These are phyloP conservation scores for Campylorhamphus procurvoides DNA, from an alignment of 2,113 vertebrate genomes.

Conservation along the genomic window DNA sequence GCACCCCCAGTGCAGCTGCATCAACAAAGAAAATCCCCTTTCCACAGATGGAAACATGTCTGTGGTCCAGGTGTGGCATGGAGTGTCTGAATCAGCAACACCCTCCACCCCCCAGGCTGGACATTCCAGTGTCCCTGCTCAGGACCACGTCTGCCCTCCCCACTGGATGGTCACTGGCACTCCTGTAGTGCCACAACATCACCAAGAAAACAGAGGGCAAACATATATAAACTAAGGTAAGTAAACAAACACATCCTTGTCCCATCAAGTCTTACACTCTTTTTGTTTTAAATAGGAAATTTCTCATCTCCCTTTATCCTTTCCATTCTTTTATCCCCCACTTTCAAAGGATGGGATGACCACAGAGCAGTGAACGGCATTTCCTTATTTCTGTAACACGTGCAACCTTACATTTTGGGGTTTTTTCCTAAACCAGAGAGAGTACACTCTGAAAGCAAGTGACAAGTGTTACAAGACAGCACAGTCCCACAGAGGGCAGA, in stretches of 20 bases:
- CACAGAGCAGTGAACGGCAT: neutral
- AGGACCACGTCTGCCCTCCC: neutral
- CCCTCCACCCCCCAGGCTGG: neutral
- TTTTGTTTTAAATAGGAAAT: neutral
- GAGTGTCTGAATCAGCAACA: neutral
- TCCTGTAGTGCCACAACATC: neutral
- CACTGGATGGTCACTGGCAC: neutral
- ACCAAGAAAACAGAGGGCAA: neutral
- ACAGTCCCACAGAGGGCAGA: neutral
- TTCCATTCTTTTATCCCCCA: neutral
- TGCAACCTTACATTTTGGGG: too few relatives aligned
- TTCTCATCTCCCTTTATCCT: neutral
- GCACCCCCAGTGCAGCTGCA: neutral
- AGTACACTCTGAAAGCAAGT: neutral
- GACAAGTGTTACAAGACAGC: neutral
- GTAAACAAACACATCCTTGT: neutral
- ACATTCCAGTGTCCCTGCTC: neutral
- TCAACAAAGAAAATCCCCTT: neutral
- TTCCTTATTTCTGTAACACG: neutral
- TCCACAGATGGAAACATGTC: fast-evolving
- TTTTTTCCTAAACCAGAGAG: neutral
- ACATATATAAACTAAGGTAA: neutral
- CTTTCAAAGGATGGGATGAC: neutral
- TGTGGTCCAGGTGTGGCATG: neutral
- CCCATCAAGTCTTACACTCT: neutral